These are phyloP conservation scores for Papilio protenor DNA, from an alignment of 2,888 invertebrate species.

Conservation along the genomic window DNA sequence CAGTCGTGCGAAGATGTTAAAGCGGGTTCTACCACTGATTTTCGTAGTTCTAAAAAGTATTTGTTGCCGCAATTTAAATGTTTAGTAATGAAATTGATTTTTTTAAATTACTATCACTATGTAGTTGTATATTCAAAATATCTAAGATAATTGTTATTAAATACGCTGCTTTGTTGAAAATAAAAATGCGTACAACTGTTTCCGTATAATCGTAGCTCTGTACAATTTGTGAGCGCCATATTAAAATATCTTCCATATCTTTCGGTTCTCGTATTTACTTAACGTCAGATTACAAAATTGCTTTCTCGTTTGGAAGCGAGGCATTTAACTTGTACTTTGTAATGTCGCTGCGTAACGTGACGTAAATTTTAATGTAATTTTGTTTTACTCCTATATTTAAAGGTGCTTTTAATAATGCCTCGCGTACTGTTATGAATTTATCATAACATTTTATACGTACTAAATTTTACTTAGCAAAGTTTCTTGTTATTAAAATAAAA, in stretches of 20 bases:
- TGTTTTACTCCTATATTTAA: constrained; percentile 41
- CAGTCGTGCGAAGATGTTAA: no score
- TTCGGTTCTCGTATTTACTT: constrained; percentile 56
- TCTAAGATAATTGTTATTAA: background rate
- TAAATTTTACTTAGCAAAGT: background rate
- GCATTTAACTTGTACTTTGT: constrained; percentile 56
- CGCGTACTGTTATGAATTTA: constrained; percentile 13
- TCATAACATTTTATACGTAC: constrained; percentile 12
- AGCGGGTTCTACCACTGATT: no score
- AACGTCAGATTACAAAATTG: constrained; percentile 65
- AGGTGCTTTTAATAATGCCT: constrained; percentile 31
- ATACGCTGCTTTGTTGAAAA: background rate
- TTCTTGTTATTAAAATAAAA: background rate
- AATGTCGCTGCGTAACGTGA: constrained; percentile 47
- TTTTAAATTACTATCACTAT: no score
- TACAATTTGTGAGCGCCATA: constrained; percentile 17
- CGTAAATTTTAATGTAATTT: constrained; percentile 46
- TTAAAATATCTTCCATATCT: constrained; percentile 29
- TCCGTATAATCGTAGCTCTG: background rate
- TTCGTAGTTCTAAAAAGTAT: no score
- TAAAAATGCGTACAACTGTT: background rate
- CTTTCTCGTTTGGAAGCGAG: constrained; percentile 64
- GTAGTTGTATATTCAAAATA: no score
- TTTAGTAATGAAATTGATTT: no score
- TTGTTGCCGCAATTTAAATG: no score